A percentile compares a stretch with the other conserved stretches of the same genome.
phyloP scores from a whole-genome alignment of 1,140 invertebrate species.

The Stratiolaelaps scimitus region DNA sequence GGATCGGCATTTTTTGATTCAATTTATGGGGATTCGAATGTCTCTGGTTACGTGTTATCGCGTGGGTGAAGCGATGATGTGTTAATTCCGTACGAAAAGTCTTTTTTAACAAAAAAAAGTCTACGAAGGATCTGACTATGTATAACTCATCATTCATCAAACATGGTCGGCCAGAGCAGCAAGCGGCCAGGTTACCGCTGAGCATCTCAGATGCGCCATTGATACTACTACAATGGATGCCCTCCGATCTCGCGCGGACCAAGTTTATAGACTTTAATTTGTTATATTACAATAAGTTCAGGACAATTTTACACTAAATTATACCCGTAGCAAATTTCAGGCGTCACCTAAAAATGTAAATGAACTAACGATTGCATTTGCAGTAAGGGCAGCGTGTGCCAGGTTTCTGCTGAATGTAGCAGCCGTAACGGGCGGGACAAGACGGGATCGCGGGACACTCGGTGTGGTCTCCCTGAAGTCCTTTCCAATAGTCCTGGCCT shows the following conservation, averaged over 20 bases:
- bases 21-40: too few relatives aligned
- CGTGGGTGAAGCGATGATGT: too few relatives aligned
- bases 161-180: too few relatives aligned
- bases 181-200: too few relatives aligned
- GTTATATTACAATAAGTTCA: not conserved
- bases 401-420: slow-evolving; percentile 4
- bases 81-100: too few relatives aligned
- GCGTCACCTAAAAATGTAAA: not conserved
- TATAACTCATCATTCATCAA: too few relatives aligned
- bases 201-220: too few relatives aligned
- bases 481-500: slow-evolving; percentile 10
- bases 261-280: not conserved
- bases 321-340: not conserved
- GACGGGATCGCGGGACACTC: not conserved
- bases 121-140: too few relatives aligned
- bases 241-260: not conserved
- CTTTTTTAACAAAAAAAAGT: too few relatives aligned
- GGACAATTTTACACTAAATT: not conserved
- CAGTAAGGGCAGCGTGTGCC: slow-evolving; percentile 9
- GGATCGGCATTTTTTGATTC: too few relatives aligned
- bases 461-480: slow-evolving; percentile 2
- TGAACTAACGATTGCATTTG: slow-evolving; percentile 21
- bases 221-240: too few relatives aligned
- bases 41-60: too few relatives aligned
- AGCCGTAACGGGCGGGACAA: slow-evolving; percentile 12